These are phyloP conservation scores for Dallia pectoralis DNA, from an alignment of 2,797 vertebrate genomes.

Conservation along the genomic window DNA sequence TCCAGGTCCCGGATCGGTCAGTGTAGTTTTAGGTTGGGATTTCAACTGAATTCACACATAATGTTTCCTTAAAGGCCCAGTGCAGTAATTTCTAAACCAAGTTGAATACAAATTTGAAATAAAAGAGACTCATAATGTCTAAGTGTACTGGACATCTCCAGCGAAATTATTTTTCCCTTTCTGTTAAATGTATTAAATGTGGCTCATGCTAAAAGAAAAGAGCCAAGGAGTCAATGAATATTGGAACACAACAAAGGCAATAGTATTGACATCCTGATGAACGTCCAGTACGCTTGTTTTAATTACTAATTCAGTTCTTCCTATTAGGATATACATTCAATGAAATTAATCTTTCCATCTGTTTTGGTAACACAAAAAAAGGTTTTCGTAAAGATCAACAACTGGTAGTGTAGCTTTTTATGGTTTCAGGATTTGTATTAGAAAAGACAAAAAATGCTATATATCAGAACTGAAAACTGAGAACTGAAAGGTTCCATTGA, in stretches of 20 bases:
- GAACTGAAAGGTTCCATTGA: too few relatives aligned
- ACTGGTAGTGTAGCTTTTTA: too few relatives aligned
- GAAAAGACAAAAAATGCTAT: too few relatives aligned
- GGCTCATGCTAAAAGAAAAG: not conserved
- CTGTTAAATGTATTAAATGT: not conserved
- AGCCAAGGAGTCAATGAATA: not conserved
- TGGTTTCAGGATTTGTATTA: too few relatives aligned
- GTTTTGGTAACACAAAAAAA: not conserved
- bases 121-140: not conserved
- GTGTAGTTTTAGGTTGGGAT: not conserved
- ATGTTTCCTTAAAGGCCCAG: too few relatives aligned
- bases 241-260: not conserved
- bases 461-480: too few relatives aligned
- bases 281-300: too few relatives aligned
- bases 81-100: not conserved
- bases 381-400: too few relatives aligned
- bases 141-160: not conserved
- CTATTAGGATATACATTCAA: too few relatives aligned
- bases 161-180: not conserved
- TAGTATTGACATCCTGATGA: too few relatives aligned
- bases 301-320: too few relatives aligned
- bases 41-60: too few relatives aligned
- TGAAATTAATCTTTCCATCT: slow-evolving; percentile 5
- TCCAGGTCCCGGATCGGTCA: not conserved
- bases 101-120: not conserved